Base-by-base conservation (phyloP, 1,140 invertebrate genomes). In the Heliconius congener region DNA sequence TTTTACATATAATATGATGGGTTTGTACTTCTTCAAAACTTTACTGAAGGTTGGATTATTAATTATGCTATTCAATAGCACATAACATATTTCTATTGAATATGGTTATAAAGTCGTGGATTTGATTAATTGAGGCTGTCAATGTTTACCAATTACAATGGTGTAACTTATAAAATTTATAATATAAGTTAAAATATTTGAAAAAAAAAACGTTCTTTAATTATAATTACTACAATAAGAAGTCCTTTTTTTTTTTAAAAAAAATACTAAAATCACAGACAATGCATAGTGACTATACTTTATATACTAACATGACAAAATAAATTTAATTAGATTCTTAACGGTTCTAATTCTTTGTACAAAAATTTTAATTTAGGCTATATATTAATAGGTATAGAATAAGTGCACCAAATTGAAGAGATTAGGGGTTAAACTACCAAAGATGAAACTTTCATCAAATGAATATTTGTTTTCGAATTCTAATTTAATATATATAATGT, bases 401-500 rank as follows among this genome's bases (percentile, higher is more conserved):
- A 91, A 88, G 84, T 75, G 90, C 90, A 93, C 91, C 90, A 91
- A 93, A 91, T 83, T 73, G 74, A 88, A 87, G 88, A 88, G 82
- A 87, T 88, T 90, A 90, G 79, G 71, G 84, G 74, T 73, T 92
- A 90, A 87, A 89, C 80, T 84, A 91, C 92, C 93, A 94, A 94
- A 94, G 93, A 94, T 93, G 93, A 91, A 83, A 85, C 78, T 82
- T 90, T 93, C 91, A 93, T 93, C 91, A 93, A 90, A 93, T 94
- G 91, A 94, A 90, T 89, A 82, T 85, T 83, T 82, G 55, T 83
- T 85, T 90, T 84, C 76, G 84, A 76, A 85, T 77, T 84, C 84
- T 92, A 93, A 92, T 91, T 66, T 27, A 66, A 66, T 27, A 23
- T 23, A 60, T 60, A 91, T 90, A 77, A 75, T 42, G 42, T 79